Evolutionary conservation across 1,140 invertebrate genomes (phyloP), one percentile per base, ranked within the genome.

Genomic region (Drosophila aff.): DNA sequence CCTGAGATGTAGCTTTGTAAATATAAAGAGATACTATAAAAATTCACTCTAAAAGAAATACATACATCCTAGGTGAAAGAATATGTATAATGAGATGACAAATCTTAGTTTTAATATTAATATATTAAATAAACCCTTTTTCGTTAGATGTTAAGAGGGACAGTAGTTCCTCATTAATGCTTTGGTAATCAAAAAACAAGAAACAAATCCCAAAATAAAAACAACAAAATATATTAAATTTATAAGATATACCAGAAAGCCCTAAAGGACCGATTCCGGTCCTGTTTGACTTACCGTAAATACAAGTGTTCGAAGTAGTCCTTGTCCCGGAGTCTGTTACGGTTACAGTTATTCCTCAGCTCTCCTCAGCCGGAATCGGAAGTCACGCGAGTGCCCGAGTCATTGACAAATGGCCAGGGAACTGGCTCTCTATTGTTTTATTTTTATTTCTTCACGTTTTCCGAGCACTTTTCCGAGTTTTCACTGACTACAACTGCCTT

Each of bases 351-450:
- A 64, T 64, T 75, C 71, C 71, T 64, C 59, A 50, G 74, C 79
- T 86, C 81, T 74, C 47, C 67, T 38, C 36, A 38, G 60, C 58
- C 33, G 36, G 41, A 49, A 43, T 50, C 69, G 68, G 31, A 33
- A 83, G 83, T 83, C 83, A 86, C 82, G 82, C 82, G 84, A 86
- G 80, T 87, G 77, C 64, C 72, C 50, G 58, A 65, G 77, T 81
- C 84, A 87, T 84, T 89, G 84, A 89, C 81, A 87, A 87, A 87
- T 87, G 82, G 76, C 76, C 82, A 76, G 68, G 31, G 76, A 87
- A 78, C 69, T 63, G 38, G 36, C 36, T 18, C 21, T 40, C 49
- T 69, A 68, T 71, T 71, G 64, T 62, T 61, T 74, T 66, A 78
- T 41, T 82, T 59, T 67, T 53, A 52, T 69, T 41, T 73, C 31